Conservation (phyloP, 2,888 invertebrate genomes). For the Strigamia crassipes region DNA sequence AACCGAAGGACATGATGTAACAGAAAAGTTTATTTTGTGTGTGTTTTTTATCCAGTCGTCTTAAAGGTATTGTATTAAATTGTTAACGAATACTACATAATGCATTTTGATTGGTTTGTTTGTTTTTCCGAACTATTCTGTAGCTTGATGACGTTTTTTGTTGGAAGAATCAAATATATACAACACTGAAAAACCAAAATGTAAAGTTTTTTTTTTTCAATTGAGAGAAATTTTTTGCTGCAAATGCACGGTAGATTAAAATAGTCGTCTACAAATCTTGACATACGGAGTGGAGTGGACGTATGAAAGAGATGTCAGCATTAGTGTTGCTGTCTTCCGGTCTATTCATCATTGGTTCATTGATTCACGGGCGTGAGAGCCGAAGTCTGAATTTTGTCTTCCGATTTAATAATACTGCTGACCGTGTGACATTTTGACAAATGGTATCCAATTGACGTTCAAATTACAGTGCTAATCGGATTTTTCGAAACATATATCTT, state of each 20-base stretch:
- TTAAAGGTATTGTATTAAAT: no score
- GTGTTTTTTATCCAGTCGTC: background rate
- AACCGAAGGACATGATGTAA: no score
- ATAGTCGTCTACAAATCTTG: background rate
- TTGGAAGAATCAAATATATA: no score
- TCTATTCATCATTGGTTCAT: background rate
- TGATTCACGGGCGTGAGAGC: background rate
- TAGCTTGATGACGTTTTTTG: no score
- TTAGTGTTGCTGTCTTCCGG: background rate
- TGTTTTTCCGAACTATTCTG: no score
- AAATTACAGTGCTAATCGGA: background rate
- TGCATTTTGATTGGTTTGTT: no score
- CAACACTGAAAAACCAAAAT: no score
- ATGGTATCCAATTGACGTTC: slow-evolving; percentile 7
- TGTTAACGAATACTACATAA: no score
- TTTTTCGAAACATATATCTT: background rate
- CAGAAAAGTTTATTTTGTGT: background rate
- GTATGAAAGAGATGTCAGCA: slow-evolving; percentile 2
- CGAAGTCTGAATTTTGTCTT: background rate
- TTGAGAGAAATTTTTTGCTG: background rate
- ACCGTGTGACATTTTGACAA: background rate
- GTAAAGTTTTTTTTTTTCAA: no score
- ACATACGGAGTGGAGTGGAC: background rate
- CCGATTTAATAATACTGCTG: background rate
- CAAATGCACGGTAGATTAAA: background rate